Percentiles rank a stretch among this genome's conserved stretches.
Conservation (phyloP, 1,140 invertebrate genomes). For the Brachionus manjavacas region DNA sequence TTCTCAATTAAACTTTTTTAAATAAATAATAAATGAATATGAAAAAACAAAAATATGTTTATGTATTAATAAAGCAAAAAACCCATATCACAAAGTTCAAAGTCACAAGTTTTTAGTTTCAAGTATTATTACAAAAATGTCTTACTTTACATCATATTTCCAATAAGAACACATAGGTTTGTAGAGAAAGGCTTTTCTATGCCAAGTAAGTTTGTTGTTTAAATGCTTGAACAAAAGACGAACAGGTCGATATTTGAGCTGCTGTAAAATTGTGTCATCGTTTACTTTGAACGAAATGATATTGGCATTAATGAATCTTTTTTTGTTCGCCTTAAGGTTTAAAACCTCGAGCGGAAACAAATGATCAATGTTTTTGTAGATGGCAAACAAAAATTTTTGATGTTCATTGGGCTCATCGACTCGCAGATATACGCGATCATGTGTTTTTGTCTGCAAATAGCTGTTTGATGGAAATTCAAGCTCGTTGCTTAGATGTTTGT, state of each 20-base stretch:
- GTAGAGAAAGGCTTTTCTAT: too few species aligned
- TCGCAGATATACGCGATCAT: neutral
- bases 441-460: neutral
- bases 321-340: neutral
- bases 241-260: neutral
- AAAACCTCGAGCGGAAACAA: neutral
- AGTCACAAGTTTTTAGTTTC: neutral
- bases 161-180: conserved; percentile 5
- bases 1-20: too few species aligned
- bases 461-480: neutral
- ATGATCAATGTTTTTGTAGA: conserved; percentile 12
- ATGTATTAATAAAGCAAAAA: neutral
- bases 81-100: neutral
- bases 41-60: neutral
- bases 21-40: too few species aligned
- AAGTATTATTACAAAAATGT: too few species aligned
- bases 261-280: neutral
- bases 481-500: neutral
- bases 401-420: neutral
- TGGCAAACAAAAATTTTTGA: conserved; percentile 34
- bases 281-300: conserved; percentile 29
- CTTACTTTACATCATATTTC: conserved; percentile 8
- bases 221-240: conserved; percentile 19
- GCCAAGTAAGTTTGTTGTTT: neutral
- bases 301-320: conserved; percentile 25